phyloP scores from a whole-genome alignment of 2,113 vertebrate species.

The Sigmodon hispidus region DNA sequence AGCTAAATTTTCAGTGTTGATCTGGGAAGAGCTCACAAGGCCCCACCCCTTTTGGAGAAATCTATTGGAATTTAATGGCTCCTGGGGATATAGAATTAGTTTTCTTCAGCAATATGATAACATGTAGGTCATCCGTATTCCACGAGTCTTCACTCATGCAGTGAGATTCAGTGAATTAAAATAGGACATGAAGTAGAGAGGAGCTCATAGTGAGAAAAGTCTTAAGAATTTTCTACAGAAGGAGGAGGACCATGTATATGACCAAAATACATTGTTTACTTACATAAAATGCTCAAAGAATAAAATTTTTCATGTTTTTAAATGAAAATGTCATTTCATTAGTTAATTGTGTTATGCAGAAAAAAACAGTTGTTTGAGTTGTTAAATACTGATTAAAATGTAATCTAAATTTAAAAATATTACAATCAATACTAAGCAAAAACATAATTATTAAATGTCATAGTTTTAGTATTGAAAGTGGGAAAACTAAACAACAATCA shows the following conservation, averaged over 20 bases:
- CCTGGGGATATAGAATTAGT: neutral
- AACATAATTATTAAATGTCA: constrained; percentile 14
- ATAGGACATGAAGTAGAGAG: neutral
- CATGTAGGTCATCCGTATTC: neutral
- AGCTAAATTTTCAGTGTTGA: neutral
- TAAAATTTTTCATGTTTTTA: neutral
- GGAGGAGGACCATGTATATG: neutral
- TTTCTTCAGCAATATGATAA: neutral
- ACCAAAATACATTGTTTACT: neutral
- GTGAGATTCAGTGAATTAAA: neutral
- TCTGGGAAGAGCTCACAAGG: neutral
- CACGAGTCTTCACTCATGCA: neutral
- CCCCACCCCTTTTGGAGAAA: neutral
- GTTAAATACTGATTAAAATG: neutral
- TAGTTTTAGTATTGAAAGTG: constrained; percentile 3
- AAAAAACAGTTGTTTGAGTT: constrained; percentile 19
- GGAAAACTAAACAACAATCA: neutral
- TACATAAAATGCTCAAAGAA: neutral
- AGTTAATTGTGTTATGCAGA: neutral
- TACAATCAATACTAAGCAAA: constrained; percentile 1
- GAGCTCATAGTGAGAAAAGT: neutral
- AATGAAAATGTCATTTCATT: neutral
- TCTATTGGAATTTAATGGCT: neutral
- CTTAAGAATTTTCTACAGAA: too few species aligned
- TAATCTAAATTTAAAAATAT: constrained; percentile 7